Base-by-base conservation (phyloP, 1,140 invertebrate species). In the Phocides pigmalion region DNA sequence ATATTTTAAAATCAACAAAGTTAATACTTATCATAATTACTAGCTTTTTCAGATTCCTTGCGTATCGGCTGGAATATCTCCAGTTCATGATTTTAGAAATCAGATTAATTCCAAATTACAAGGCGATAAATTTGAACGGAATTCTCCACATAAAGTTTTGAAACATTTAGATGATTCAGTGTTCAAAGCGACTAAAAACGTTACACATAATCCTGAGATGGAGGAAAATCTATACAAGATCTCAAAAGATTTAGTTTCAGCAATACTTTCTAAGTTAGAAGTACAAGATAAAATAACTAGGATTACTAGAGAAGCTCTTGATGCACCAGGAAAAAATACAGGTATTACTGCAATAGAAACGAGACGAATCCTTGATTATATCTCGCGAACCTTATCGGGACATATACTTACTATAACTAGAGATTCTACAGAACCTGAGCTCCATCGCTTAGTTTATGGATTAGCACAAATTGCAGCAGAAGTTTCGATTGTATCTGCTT, bases 261-360 rank as follows among this genome's bases (percentile, higher is more conserved):
- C 86, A 11, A 85, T 89, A 39, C 62, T 90, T 35, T 76, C 79
- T 0, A 90, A 88, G 63, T 64, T 89, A 59, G 88, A 89, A 70
- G 81, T 86, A 25, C 84, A 89, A 77, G 85, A 90, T 59, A 89
- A 89, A 82, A 84, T 89, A 12, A 90, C 88, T 15, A 80, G 86
- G 66, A 82, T 90, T 4, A 89, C 88, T 15, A 79, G 74, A 58
- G 86, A 89, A 65, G 88, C 88, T 11, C 71, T 90, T 0, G 88
- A 89, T 65, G 86, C 86, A 5, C 78, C 88, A 11, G 86, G 84
- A 3, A 87, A 84, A 70, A 83, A 70, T 61, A 89, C 88, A 68
- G 88, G 88, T 2, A 82, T 89, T 35, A 88, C 85, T 42, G 88
- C 88, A 11, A 90, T 90, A 67, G 88, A 90, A 69, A 90, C 88